A percentile compares a stretch with the other conserved stretches of the same genome.
Evolutionary conservation across 2,888 invertebrate genomes (phyloP).

Genomic region (Empis stercorea): DNA sequence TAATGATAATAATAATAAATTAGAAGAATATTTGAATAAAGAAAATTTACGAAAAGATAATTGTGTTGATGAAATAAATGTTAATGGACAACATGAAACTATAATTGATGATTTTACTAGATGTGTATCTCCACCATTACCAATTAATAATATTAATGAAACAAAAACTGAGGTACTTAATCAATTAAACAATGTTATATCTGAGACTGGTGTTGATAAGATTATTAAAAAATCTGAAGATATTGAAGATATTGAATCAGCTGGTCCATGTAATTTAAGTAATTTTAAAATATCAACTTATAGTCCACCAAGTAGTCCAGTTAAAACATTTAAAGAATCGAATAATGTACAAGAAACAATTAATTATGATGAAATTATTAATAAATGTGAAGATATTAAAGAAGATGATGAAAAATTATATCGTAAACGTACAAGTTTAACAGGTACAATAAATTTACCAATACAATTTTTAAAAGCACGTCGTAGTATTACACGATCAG

Average conservation of each 20-base stretch:
- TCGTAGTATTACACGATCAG: slow-evolving; percentile 23
- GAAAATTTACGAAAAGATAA: slow-evolving; percentile 7
- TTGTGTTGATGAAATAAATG: no score
- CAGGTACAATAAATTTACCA: not conserved
- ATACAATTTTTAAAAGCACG: no score
- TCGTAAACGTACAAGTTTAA: slow-evolving; percentile 18
- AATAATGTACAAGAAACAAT: not conserved
- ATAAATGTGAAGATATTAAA: not conserved
- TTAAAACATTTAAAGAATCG: slow-evolving; percentile 7
- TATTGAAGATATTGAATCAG: slow-evolving; percentile 21
- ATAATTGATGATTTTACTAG: not conserved
- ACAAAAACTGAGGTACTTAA: slow-evolving; percentile 22
- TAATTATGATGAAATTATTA: no score
- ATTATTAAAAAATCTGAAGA: slow-evolving; percentile 20
- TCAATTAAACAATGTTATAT: slow-evolving; percentile 24
- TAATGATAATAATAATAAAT: not conserved
- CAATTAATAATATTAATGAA: not conserved
- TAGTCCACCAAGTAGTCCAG: not conserved
- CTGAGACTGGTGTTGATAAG: slow-evolving; percentile 24
- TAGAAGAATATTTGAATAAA: not conserved
- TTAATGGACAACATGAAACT: not conserved
- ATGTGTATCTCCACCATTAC: not conserved
- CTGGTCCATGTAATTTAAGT: slow-evolving; percentile 26
- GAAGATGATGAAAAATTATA: slow-evolving; percentile 19
- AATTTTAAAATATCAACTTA: slow-evolving; percentile 27